Conservation (phyloP, 1,140 invertebrate genomes). For the Tetramorium alpestre region DNA sequence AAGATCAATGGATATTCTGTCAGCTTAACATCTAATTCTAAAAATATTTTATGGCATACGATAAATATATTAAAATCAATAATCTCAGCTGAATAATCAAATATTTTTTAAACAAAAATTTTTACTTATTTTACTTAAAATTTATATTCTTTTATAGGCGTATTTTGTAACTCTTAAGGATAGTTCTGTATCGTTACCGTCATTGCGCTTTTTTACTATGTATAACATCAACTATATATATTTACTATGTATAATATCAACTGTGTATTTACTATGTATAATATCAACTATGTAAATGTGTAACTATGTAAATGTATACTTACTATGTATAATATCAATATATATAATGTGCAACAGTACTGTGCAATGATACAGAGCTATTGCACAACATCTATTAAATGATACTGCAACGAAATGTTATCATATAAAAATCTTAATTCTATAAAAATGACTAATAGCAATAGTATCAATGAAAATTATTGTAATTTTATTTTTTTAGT, state of each 20-base stretch:
- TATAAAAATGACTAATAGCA: background rate
- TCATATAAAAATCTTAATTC: background rate
- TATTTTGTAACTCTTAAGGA: too few species aligned
- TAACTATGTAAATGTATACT: too few species aligned
- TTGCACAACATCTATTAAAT: background rate
- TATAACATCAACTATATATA: too few species aligned
- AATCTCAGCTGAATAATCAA: background rate
- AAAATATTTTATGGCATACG: conserved; percentile 3
- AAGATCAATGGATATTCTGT: conserved; percentile 66
- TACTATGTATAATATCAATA: too few species aligned
- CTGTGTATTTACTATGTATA: too few species aligned
- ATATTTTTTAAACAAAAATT: background rate
- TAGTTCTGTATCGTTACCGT: too few species aligned
- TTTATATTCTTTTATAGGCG: background rate
- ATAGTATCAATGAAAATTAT: background rate
- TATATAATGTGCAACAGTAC: too few species aligned
- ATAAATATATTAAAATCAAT: background rate
- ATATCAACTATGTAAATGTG: too few species aligned
- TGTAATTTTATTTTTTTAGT: background rate
- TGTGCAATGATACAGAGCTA: too few species aligned
- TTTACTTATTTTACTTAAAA: background rate
- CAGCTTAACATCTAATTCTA: conserved; percentile 49
- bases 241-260: too few species aligned
- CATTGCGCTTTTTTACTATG: too few species aligned
- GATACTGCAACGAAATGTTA: background rate